A percentile compares a stretch with the other conserved stretches of the same genome.
Evolutionary conservation across 23 tunicate genomes (phyloP).

Genomic region (Styela clava): DNA sequence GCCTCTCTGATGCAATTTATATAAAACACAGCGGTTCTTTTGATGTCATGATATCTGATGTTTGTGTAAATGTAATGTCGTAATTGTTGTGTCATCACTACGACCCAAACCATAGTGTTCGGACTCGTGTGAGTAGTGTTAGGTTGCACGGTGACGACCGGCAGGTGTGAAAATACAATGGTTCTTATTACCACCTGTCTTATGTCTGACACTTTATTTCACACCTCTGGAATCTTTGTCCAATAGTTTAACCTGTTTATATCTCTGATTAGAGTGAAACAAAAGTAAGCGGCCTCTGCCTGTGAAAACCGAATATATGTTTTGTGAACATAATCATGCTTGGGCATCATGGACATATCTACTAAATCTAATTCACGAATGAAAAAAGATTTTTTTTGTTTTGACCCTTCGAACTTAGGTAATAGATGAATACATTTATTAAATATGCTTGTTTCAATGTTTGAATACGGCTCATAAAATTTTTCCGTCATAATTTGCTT

Average conservation of each 20-base stretch:
- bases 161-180: constrained; percentile 26
- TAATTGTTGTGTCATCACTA: constrained; percentile 8
- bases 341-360: no score
- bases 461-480: no score
- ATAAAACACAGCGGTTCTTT: neutral
- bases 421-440: no score
- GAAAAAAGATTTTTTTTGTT: no score
- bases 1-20: neutral
- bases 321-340: no score
- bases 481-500: no score
- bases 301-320: no score
- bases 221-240: constrained; percentile 28
- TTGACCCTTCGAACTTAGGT: no score
- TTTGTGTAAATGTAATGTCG: constrained; percentile 4
- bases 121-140: constrained; percentile 2
- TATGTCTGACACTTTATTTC: constrained; percentile 19
- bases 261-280: no score
- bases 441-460: no score
- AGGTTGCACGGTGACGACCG: neutral
- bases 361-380: no score
- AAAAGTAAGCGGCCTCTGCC: no score
- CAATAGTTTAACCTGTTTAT: neutral
- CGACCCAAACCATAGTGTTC: neutral
- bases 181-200: constrained; percentile 1
- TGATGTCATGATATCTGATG: constrained; percentile 6